Percentiles rank a stretch among this genome's conserved stretches.
Conservation (phyloP, 1,140 invertebrate genomes). For the Lysiphlebus fabarum region DNA sequence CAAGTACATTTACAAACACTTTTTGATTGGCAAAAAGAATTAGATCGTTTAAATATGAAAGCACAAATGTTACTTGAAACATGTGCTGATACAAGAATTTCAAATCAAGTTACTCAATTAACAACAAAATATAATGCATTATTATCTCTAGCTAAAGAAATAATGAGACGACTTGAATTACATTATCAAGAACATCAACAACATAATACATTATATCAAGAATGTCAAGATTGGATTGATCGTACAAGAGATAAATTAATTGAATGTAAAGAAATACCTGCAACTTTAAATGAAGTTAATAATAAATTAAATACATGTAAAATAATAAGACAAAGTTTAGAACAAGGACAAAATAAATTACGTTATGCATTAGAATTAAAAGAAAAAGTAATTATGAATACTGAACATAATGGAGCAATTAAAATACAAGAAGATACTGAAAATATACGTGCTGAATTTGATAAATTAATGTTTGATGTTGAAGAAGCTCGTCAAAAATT, state of each 20-base stretch:
- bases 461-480: constrained; percentile 77
- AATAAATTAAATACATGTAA: constrained; percentile 81
- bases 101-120: constrained; percentile 89
- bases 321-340: constrained; percentile 76
- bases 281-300: constrained; percentile 75
- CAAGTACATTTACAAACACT: constrained; percentile 85
- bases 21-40: constrained; percentile 89
- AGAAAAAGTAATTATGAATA: constrained; percentile 88
- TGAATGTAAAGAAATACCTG: constrained; percentile 73
- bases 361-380: constrained; percentile 86
- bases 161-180: constrained; percentile 84
- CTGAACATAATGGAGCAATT: constrained; percentile 77
- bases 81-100: constrained; percentile 88
- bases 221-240: constrained; percentile 89
- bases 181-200: constrained; percentile 92
- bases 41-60: constrained; percentile 88
- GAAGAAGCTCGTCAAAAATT: constrained; percentile 74
- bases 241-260: constrained; percentile 77
- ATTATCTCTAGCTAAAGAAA: constrained; percentile 87
- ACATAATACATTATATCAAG: constrained; percentile 82
- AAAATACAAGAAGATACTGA: constrained; percentile 89
- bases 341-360: constrained; percentile 88
- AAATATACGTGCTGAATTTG: constrained; percentile 82
- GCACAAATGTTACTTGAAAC: constrained; percentile 87
- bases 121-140: constrained; percentile 92